Conservation (phyloP, 2,888 invertebrate species). For the Plagodis pulveraria region DNA sequence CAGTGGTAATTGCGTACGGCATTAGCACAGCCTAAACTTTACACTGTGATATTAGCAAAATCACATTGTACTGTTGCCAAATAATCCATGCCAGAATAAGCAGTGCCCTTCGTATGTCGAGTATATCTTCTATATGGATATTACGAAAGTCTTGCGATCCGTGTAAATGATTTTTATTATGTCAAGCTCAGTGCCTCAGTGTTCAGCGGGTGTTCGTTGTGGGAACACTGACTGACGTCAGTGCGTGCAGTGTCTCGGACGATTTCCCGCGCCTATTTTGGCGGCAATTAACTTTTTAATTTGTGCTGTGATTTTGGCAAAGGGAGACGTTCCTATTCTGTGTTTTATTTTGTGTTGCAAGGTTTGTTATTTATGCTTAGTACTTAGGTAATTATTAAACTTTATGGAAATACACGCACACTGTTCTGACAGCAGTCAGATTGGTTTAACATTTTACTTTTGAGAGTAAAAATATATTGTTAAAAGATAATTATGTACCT, state of each 20-base stretch:
- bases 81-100: constrained; percentile 56
- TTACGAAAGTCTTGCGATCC: constrained; percentile 62
- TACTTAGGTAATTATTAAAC: no score
- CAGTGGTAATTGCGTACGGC: no score
- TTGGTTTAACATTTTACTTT: no score
- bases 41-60: constrained; percentile 46
- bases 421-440: no score
- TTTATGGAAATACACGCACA: no score
- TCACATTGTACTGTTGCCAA: constrained; percentile 56
- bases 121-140: constrained; percentile 50
- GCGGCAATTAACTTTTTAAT: constrained; percentile 29
- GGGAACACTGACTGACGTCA: constrained; percentile 40
- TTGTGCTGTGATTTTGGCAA: constrained; percentile 17
- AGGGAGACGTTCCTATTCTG: constrained; percentile 1
- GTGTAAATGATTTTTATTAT: constrained; percentile 72
- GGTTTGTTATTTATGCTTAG: constrained; percentile 9
- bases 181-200: constrained; percentile 55
- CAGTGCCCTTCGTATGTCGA: constrained; percentile 52
- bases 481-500: no score
- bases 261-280: constrained; percentile 36
- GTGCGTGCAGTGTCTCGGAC: constrained; percentile 1
- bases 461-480: no score
- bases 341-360: constrained; percentile 7
- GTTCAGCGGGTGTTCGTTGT: constrained; percentile 57
- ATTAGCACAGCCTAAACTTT: no score